Base-by-base conservation (phyloP, 2,888 invertebrate species). In the Philereme vetulata region DNA sequence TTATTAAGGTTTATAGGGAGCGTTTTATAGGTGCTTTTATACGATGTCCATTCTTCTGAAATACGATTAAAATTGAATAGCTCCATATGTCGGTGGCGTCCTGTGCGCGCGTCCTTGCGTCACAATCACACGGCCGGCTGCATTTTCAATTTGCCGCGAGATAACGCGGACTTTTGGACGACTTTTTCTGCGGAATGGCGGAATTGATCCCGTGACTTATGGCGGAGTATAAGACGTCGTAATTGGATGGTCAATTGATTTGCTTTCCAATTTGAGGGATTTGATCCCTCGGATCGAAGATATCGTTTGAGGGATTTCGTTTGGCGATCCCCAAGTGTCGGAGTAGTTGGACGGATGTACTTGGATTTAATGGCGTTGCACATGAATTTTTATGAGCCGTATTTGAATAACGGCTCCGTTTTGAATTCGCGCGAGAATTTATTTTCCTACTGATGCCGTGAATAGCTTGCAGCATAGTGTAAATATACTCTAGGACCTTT, bases 31-130 rank as follows among this genome's bases (percentile, higher is more conserved):
- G 82, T 83, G 84, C 90, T 84, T 84, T 89, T 89, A 92, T 91
- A 84, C 86, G 82, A 80, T 86, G 88, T 86, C 90, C 88, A 90
- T 91, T 91, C 89, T 90, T 90, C 89, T 88, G 87, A 88, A 90
- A 92, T 92, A 83, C 90, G 91, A 92, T 92, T 91, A 92, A 91
- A 91, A 91, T 90, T 91, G 91, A 89, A 92, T 91, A 88, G 90
- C 82, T 88, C 90, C 90, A 87, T 90, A 90, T 91, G 91, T 88
- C 90, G 85, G 77, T 76, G 78, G 82, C 88, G 86, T 74, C 72
- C 72, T 82, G 84, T 86, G 53, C 54, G 44, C 44, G 44, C 21
- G 65, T 52, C 61, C 65, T 90, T 90, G 89, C 90, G 90, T 87
- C 85, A 89, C 91, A 92, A 92, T 92, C 86, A 86, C 85, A 92